Evolutionary conservation across 2,888 invertebrate genomes (phyloP).

Genomic region (Stramonita haemastoma): DNA sequence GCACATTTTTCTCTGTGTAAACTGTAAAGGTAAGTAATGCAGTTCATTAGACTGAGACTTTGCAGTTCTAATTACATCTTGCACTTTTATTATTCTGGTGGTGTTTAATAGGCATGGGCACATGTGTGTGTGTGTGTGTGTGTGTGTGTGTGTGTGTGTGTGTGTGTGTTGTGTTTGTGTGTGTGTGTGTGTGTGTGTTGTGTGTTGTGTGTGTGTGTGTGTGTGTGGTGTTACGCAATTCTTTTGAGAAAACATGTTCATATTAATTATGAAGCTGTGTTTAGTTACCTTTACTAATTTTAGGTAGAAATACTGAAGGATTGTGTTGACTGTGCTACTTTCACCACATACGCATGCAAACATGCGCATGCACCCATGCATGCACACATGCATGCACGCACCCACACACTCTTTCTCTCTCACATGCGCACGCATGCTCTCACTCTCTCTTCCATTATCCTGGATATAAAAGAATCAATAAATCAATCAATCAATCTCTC

Average conservation of each 20-base stretch:
- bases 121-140: constrained; percentile 10
- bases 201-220: background rate
- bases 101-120: background rate
- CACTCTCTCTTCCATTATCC: constrained; percentile 11
- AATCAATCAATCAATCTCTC: background rate
- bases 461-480: too few relatives aligned
- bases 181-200: background rate
- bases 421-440: background rate
- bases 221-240: background rate
- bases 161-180: background rate
- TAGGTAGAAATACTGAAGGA: background rate
- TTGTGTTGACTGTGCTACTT: too few relatives aligned
- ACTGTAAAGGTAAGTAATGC: background rate
- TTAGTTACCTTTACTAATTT: background rate
- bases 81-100: background rate
- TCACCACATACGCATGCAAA: background rate
- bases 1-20: background rate
- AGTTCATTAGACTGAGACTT: too few relatives aligned
- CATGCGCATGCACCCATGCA: constrained; percentile 2
- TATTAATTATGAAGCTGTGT: background rate
- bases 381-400: constrained; percentile 16
- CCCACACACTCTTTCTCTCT: background rate
- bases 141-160: background rate
- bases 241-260: background rate
- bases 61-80: background rate